phyloP scores from a whole-genome alignment of 2,888 invertebrate species.

The Lapara coniferarum region DNA sequence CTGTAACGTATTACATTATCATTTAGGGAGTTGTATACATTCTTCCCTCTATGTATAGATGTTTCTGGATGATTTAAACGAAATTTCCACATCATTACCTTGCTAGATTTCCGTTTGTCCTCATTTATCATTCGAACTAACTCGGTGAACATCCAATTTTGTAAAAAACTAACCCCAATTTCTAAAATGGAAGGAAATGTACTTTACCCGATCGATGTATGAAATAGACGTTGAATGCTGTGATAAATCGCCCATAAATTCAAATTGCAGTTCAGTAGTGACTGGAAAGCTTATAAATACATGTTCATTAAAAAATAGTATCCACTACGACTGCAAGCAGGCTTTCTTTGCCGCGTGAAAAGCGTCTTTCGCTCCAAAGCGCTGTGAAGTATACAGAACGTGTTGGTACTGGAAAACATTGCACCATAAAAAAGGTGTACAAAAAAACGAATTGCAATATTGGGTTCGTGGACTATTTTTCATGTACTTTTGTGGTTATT shows the following conservation, averaged over 20 bases:
- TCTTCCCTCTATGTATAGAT: background rate
- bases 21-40: no score
- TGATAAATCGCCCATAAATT: no score
- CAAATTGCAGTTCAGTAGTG: no score
- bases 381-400: constrained; percentile 43
- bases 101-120: background rate
- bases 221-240: no score
- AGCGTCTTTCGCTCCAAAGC: constrained; percentile 44
- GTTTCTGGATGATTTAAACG: background rate
- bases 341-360: constrained; percentile 45
- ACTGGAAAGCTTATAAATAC: background rate
- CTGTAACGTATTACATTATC: no score
- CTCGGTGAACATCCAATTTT: background rate
- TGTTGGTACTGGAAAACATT: constrained; percentile 47
- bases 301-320: constrained; percentile 36
- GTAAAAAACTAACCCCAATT: no score
- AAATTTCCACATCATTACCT: background rate
- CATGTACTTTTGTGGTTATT: constrained; percentile 30
- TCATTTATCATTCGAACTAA: background rate
- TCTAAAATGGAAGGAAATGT: no score
- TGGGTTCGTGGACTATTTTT: constrained; percentile 31
- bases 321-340: constrained; percentile 39
- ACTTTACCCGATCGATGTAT: no score
- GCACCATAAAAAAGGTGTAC: constrained; percentile 30
- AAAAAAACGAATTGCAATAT: constrained; percentile 32